These are phyloP conservation scores for Drosophila sp. DNA, from an alignment of 1,140 invertebrate species.

Conservation along the genomic window DNA sequence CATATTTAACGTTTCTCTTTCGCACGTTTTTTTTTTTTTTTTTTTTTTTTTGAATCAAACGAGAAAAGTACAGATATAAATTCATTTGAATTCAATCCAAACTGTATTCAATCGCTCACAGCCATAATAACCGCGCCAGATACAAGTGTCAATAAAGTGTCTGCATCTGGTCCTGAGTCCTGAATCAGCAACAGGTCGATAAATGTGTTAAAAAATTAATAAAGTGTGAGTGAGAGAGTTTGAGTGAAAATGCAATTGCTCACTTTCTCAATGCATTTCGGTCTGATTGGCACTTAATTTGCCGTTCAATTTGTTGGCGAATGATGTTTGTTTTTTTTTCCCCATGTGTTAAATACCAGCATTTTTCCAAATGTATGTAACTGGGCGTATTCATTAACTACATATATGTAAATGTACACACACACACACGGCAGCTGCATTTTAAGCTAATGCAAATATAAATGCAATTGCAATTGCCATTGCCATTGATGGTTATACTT, in stretches of 20 bases:
- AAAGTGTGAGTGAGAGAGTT: conserved; percentile 12
- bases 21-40: too few species aligned
- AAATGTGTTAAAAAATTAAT: conserved; percentile 39
- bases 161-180: neutral
- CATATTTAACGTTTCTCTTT: conserved; percentile 47
- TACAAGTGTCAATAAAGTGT: conserved; percentile 10
- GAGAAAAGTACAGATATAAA: conserved; percentile 17
- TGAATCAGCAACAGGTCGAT: conserved; percentile 32
- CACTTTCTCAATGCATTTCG: conserved; percentile 28
- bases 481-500: conserved; percentile 34
- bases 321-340: conserved; percentile 15
- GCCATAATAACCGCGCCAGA: conserved; percentile 8
- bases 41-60: conserved; percentile 40
- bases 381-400: conserved; percentile 37
- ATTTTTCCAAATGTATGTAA: conserved; percentile 6
- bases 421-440: neutral
- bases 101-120: conserved; percentile 17
- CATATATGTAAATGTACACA: neutral
- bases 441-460: conserved; percentile 46
- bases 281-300: conserved; percentile 68
- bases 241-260: conserved; percentile 14
- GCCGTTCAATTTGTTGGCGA: conserved; percentile 27
- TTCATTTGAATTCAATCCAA: conserved; percentile 41
- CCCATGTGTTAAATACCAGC: conserved; percentile 33
- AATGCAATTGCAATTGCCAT: conserved; percentile 51